Base-by-base conservation (phyloP, 2,113 vertebrate species). In the Gymnocephalus cernua region DNA sequence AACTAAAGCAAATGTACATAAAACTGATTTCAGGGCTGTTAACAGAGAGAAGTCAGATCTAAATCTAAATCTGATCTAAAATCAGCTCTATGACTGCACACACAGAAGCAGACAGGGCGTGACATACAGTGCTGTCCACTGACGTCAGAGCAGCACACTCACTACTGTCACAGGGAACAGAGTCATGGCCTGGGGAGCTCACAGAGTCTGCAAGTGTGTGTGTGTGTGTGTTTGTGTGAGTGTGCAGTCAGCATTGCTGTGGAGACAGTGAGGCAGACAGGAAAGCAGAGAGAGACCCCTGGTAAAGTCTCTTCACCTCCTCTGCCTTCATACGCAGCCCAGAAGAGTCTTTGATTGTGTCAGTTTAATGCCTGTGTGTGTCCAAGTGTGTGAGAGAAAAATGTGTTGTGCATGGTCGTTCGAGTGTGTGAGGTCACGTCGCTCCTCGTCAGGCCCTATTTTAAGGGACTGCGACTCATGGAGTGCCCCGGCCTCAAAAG, bases 391-490 rank as follows among this genome's bases (percentile, higher is more conserved):
- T 25, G 32, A 56, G 78, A 82, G 67, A 47, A 80, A 61, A 79
- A 89, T 68, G 72, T 6, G 15, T 69, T 8, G 69, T 70, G 86
- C 77, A 70, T 61, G 75, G 75, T 47, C 23, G 0, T 76, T 85
- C 48, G 38, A 83, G 78, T 73, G 80, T 56, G 67, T 70, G 86
- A 87, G 74, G 87, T 85, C 83, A 82, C 74, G 29, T 69, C 56
- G 56, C 73, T 68, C 27, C 38, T 89, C 77, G 65, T 79, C 83
- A 79, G 87, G 80, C 81, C 80, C 92, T 91, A 92, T 91, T 93
- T 91, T 89, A 91, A 90, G 90, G 90, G 77, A 84, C 74, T 47
- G 85, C 74, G 69, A 91, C 75, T 93, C 85, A 88, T 75, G 70
- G 82, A 91, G 86, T 69, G 86, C 66, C 78, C 75, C 54, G 78